phyloP scores from a whole-genome alignment of 1,140 invertebrate genomes.

The Eumeta japonica region DNA sequence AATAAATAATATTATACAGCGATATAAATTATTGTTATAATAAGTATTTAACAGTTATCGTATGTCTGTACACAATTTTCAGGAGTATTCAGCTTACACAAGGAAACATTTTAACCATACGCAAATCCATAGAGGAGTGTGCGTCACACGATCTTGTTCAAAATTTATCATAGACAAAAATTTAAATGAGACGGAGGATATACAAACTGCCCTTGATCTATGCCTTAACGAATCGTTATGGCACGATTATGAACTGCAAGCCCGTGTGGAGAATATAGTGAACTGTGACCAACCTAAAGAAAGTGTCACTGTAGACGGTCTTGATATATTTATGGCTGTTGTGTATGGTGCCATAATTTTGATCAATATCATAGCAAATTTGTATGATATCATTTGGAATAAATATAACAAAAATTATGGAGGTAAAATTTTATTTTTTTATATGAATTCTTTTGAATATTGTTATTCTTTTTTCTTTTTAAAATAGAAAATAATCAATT shows the following conservation, averaged over 20 bases:
- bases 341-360: slow-evolving; percentile 14
- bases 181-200: slow-evolving; percentile 10
- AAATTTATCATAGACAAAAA: slow-evolving; percentile 10
- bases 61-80: no score
- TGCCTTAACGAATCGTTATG: slow-evolving; percentile 21
- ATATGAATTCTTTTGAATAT: no score
- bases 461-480: no score
- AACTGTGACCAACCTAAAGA: slow-evolving; percentile 13
- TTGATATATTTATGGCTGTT: slow-evolving; percentile 14
- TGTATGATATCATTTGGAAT: slow-evolving; percentile 13
- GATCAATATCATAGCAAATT: slow-evolving; percentile 18
- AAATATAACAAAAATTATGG: slow-evolving; percentile 8
- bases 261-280: slow-evolving; percentile 11
- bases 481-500: no score
- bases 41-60: no score
- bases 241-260: slow-evolving; percentile 15
- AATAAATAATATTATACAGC: no score
- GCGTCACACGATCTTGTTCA: slow-evolving; percentile 20
- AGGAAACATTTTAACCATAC: slow-evolving; percentile 25
- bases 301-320: slow-evolving; percentile 8
- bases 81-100: slow-evolving; percentile 25
- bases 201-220: slow-evolving; percentile 11
- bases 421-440: no score
- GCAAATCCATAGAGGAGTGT: slow-evolving; percentile 21
- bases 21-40: no score